Base-by-base conservation (phyloP, 2,888 invertebrate genomes). In the Callyntrura guangdongensis region DNA sequence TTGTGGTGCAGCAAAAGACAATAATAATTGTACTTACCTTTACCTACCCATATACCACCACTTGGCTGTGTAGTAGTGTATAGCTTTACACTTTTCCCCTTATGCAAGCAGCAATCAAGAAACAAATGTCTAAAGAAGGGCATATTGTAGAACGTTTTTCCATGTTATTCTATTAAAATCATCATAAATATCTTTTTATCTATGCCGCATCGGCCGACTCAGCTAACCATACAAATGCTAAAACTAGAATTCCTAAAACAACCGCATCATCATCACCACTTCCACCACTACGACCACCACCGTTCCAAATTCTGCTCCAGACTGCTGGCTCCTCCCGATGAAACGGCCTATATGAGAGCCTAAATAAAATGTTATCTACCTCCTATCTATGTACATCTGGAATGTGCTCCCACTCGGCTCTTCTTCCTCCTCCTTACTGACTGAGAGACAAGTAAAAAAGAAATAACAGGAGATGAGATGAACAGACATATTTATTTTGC, bases 251-350 rank as follows among this genome's bases (percentile, higher is more conserved):
- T 67, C 67, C 36, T 14, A 11, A 27, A 11, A 27, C 67, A 25
- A 67, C 67, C 27, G 67, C 67, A 53, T 53, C 53, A 67, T 67
- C 27, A 25, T 12, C 67, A 36, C 36, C 36, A 6, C 36, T 36
- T 36, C 36, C 6, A 36, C 36, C 36, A 53, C n/a, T 1, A 53
- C n/a, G 4, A 53, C n/a, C 53, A 14, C n/a, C 67, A 67, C 67
- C 67, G 67, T 67, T 67, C 67, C 67, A 67, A 36, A 12, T 67
- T 27, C 67, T 36, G 14, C 67, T 36, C 67, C 67, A 36, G 67
- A 67, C 67, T 1, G 12, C 61, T n/a, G 20, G 20, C 61, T 9
- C 59, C 59, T 17, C 17, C 6, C 61, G 9, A 61, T 9, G 8
- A 3, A 20, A 22, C 61, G 20, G 22, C 14, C n/a, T 53, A 12